phyloP scores from a whole-genome alignment of 2,797 vertebrate genomes.

The Brachyrhaphis roseni region DNA sequence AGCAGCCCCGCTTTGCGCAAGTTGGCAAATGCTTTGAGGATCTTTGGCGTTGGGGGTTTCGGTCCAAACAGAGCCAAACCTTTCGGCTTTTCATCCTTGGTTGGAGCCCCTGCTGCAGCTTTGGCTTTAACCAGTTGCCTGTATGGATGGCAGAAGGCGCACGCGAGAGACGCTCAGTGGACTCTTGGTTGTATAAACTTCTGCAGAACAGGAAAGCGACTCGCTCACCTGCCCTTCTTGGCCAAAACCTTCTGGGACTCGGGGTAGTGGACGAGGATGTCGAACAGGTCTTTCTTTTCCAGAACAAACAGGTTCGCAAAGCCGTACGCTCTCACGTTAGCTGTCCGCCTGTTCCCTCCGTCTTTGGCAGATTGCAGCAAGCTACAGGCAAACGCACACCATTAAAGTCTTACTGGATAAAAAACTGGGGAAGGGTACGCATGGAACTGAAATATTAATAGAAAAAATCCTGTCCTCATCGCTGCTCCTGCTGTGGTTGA shows the following conservation, averaged over 20 bases:
- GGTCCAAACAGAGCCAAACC: constrained; percentile 64
- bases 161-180: neutral
- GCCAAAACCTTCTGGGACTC: constrained; percentile 92
- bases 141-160: constrained; percentile 8
- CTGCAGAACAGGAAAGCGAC: neutral
- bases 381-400: neutral
- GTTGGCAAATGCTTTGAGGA: constrained; percentile 61
- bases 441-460: neutral
- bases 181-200: neutral
- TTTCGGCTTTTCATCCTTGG: constrained; percentile 63
- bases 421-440: neutral
- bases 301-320: constrained; percentile 95
- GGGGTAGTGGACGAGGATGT: constrained; percentile 92
- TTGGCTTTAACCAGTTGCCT: constrained; percentile 82
- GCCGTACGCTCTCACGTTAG: constrained; percentile 90
- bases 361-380: constrained; percentile 81
- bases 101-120: constrained; percentile 59
- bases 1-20: constrained; percentile 20
- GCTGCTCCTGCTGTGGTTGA: neutral
- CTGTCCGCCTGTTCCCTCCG: constrained; percentile 92
- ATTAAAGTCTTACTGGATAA: neutral
- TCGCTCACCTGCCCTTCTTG: constrained; percentile 89
- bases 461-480: neutral
- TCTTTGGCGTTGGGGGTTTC: constrained; percentile 78
- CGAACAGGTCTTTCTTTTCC: constrained; percentile 92